Base-by-base conservation (phyloP, 2,888 invertebrate species). In the Eledona agricola region DNA sequence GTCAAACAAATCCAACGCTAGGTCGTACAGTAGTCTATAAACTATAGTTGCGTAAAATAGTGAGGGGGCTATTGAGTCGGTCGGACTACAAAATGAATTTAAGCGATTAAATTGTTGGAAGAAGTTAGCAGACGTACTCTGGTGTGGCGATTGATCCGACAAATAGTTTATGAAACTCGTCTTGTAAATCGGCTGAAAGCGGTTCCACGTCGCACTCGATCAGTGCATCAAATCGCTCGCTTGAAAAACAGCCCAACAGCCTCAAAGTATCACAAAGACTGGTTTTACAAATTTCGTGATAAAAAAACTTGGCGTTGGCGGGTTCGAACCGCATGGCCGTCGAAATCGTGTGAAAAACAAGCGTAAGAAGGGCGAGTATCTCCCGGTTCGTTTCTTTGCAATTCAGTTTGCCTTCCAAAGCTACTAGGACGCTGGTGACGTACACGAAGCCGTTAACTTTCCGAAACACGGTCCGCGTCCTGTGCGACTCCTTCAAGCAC, bases 321-420 rank as follows among this genome's bases (percentile, higher is more conserved):
- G 99, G 99, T 76, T 99, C 99, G 73, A 96, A 99, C 63, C 99
- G 83, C 98, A 99, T 98, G 1, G 97, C 96, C 0, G 96, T 93
- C 54, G 94, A 93, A 61, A 99, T 85, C 0, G 96, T 95, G 71
- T 93, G 93, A 77, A 97, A 96, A 4, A 96, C 93, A 46, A 93
- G 87, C 70, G 91, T 88, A 50, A 96, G 79, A 46, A 96, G 77
- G 35, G 87, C 83, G 45, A 96, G 78, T 64, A 91, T 82, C 68
- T 93, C 90, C 1, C 77, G 67, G 62, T 73, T 66, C 2, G 62
- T 57, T 47, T 72, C 77, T 55, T 69, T 76, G 72, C 78, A 80
- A 65, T 80, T 80, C 12, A 95, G 77, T 70, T 87, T 87, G 4
- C 92, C 91, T 78, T 97, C 96, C 72, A 99, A 79, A 0, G 94